phyloP scores from a whole-genome alignment of 2,888 invertebrate species.

The Anaspis maculata region DNA sequence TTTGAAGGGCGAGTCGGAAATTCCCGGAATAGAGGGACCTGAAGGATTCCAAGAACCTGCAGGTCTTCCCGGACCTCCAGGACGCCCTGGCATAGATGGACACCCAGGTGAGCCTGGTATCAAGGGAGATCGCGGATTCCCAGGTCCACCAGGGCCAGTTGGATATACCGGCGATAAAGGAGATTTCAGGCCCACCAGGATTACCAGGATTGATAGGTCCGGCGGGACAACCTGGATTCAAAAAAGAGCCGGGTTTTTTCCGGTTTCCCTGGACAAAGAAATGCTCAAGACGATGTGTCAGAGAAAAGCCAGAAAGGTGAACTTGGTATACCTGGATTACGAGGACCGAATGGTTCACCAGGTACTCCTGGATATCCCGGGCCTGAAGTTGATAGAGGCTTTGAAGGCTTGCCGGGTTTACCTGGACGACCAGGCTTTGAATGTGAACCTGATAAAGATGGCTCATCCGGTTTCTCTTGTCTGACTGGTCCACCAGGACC shows the following conservation, averaged over 20 bases:
- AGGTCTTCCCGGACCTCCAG: conserved; percentile 56
- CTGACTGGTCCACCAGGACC: conserved; percentile 60
- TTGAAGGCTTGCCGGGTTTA: conserved; percentile 55
- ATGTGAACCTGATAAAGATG: conserved; percentile 65
- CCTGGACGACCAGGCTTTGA: conserved; percentile 61
- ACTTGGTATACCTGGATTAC: conserved; percentile 51
- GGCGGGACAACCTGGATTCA: conserved; percentile 54
- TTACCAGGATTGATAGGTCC: conserved; percentile 59
- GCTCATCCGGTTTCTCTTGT: conserved; percentile 60
- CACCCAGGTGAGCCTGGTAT: conserved; percentile 52
- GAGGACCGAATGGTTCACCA: conserved; percentile 50
- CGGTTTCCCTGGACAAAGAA: conserved; percentile 61
- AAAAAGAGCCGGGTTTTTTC: conserved; percentile 58
- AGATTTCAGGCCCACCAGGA: conserved; percentile 61
- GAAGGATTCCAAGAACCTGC: conserved; percentile 51
- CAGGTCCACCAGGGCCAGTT: conserved; percentile 53
- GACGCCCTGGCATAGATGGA: conserved; percentile 59
- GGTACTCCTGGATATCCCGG: conserved; percentile 53
- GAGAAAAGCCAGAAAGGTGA: conserved; percentile 83
- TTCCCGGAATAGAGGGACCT: conserved; percentile 54
- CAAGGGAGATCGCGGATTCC: conserved; percentile 51
- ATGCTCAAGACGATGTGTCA: conserved; percentile 69
- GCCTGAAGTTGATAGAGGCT: conserved; percentile 42
- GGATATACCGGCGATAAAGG: conserved; percentile 68
- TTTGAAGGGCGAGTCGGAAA: conserved; percentile 59